A percentile compares a stretch with the other conserved stretches of the same genome.
Conservation (phyloP, 37 sponge, comb jelly and placozoan species). For the Bolinopsis microptera region DNA sequence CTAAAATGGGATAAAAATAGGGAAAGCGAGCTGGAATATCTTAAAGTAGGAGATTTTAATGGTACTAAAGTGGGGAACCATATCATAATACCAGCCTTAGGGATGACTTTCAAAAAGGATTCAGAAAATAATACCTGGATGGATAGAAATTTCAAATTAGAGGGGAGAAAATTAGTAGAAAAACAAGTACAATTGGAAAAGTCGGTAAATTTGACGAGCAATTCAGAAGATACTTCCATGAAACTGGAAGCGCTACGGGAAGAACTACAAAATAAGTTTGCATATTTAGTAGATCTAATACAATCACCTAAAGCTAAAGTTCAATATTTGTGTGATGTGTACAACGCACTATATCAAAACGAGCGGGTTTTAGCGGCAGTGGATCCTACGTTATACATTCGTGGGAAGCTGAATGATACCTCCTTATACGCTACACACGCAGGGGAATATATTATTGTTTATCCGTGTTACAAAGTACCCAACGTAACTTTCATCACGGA, state of each 20-base stretch:
- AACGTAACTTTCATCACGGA: not conserved
- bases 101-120: slow-evolving; percentile 21
- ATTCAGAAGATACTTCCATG: not conserved
- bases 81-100: not conserved
- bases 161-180: slow-evolving; percentile 15
- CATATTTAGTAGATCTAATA: slow-evolving; percentile 16
- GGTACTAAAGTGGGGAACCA: not conserved
- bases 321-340: slow-evolving; percentile 17
- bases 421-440: not conserved
- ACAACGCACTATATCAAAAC: not conserved
- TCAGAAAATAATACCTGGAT: slow-evolving; percentile 9
- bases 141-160: not conserved
- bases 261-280: not conserved
- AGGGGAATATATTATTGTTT: slow-evolving; percentile 8
- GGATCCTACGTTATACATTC: not conserved
- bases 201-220: not conserved
- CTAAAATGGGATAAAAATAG: not conserved
- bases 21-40: not conserved
- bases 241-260: slow-evolving; percentile 27
- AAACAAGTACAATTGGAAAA: too few relatives aligned
- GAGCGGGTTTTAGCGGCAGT: not conserved
- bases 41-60: slow-evolving; percentile 9
- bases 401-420: not conserved
- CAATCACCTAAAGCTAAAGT: slow-evolving; percentile 30
- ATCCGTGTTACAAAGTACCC: not conserved